phyloP scores from a whole-genome alignment of 2,113 vertebrate species.

The Leucoraja erinaceus region DNA sequence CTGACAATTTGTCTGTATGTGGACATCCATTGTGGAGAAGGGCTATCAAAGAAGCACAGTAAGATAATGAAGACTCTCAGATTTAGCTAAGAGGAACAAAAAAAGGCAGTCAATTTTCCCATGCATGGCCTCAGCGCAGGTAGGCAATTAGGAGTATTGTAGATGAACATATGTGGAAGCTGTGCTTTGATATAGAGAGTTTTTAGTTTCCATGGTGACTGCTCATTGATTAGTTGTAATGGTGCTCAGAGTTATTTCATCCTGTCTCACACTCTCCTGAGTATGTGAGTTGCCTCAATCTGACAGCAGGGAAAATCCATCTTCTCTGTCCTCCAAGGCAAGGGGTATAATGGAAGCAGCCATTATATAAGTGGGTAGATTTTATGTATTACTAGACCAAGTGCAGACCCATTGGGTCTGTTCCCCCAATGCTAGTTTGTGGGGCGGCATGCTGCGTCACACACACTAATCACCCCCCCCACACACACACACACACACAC shows the following conservation, averaged over 20 bases:
- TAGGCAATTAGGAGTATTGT: background rate
- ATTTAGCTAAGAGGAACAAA: background rate
- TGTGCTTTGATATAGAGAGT: background rate
- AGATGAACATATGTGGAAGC: background rate
- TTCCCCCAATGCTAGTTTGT: too few species aligned
- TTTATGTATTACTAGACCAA: too few species aligned
- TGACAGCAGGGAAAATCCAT: background rate
- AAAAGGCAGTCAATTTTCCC: background rate
- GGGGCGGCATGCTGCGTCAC: too few species aligned
- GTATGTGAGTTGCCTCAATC: too few species aligned
- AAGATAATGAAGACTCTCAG: background rate
- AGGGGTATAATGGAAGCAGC: background rate
- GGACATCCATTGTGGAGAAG: background rate
- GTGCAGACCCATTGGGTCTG: too few species aligned
- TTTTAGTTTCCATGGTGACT: slow-evolving; percentile 24
- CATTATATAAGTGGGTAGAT: background rate
- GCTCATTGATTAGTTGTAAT: background rate
- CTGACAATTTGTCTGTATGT: background rate
- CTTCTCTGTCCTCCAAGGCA: background rate
- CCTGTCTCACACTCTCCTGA: background rate
- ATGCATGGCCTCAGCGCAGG: background rate
- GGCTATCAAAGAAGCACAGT: background rate
- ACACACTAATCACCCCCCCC: too few species aligned
- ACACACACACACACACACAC: too few species aligned
- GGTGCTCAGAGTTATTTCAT: background rate